Evolutionary conservation across 2,113 vertebrate species (phyloP), one percentile per base, ranked within the genome.

Genomic region (Corythornis cristatus): DNA sequence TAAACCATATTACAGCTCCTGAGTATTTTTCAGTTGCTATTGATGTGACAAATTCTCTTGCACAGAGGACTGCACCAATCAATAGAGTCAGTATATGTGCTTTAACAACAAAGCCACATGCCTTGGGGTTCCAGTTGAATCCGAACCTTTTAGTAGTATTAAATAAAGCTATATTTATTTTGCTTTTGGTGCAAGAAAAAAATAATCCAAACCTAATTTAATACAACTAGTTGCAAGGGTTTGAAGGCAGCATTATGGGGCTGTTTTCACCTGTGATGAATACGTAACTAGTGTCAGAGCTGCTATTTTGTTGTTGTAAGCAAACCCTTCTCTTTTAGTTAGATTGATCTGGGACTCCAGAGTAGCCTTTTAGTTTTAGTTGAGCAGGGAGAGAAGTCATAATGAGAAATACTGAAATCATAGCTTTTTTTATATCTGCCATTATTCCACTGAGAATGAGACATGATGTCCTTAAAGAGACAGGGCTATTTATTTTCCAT

Each of bases 81-180:
- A 97, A 97, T 98, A 97, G 81, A 95, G 88, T 89, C 89, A 86
- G 91, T 95, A 90, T 96, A 94, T 96, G 95, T 79, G 78, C 93
- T 95, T 94, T 94, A 96, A 93, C 86, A 95, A 95, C 94, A 91
- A 95, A 97, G 80, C 93, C 90, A 82, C 77, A 73, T 93, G 96
- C 96, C 97, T 97, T 95, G 93, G 87, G 87, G 91, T 96, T 93
- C 93, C 95, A 96, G 94, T 83, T 96, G 96, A 96, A 97, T 97
- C 83, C 75, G 93, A 98, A 95, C 91, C 46, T 97, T 97, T 97
- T 97, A 96, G 93, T 57, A 96, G 71, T 89, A 94, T 97, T 97
- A 97, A 98, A 97, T 97, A 97, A 97, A 97, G 89, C 90, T 93
- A 80, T 97, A 97, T 97, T 97, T 97, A 97, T 97, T 97, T 98